phyloP scores from a whole-genome alignment of 2,113 vertebrate genomes.

The Myocastor coypus region DNA sequence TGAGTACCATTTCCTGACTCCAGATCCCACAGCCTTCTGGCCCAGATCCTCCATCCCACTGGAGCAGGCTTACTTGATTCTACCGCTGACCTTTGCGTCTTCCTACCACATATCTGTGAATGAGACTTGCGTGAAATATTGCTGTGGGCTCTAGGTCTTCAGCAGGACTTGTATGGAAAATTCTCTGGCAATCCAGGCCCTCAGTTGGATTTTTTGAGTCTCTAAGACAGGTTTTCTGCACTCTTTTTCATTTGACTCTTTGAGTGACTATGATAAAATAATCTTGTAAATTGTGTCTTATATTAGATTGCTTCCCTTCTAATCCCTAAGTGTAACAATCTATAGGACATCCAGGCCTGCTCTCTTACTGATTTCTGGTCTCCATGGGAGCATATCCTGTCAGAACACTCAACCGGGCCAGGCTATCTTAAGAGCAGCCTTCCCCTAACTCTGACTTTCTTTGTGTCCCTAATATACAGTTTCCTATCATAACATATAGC shows the following conservation, averaged over 20 bases:
- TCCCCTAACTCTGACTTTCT: background rate
- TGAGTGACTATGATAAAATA: background rate
- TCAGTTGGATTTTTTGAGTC: background rate
- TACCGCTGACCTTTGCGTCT: background rate
- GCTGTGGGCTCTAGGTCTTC: background rate
- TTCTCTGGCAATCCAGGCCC: background rate
- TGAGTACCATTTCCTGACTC: background rate
- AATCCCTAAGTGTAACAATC: background rate
- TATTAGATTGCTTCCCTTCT: background rate
- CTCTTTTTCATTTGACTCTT: background rate
- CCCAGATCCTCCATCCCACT: background rate
- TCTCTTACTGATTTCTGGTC: background rate
- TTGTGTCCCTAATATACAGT: background rate
- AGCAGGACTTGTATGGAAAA: background rate
- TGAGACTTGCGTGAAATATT: background rate
- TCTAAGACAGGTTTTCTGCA: background rate
- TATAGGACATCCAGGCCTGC: fast-evolving
- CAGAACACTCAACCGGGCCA: background rate
- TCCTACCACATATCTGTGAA: background rate
- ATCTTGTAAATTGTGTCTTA: background rate
- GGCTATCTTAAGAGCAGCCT: background rate
- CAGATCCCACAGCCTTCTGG: background rate
- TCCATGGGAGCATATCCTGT: background rate
- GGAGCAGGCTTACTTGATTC: background rate
- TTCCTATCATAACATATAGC: background rate